phyloP scores from a whole-genome alignment of 2,113 vertebrate species.

The Hydrochoerus hydrochaeris region DNA sequence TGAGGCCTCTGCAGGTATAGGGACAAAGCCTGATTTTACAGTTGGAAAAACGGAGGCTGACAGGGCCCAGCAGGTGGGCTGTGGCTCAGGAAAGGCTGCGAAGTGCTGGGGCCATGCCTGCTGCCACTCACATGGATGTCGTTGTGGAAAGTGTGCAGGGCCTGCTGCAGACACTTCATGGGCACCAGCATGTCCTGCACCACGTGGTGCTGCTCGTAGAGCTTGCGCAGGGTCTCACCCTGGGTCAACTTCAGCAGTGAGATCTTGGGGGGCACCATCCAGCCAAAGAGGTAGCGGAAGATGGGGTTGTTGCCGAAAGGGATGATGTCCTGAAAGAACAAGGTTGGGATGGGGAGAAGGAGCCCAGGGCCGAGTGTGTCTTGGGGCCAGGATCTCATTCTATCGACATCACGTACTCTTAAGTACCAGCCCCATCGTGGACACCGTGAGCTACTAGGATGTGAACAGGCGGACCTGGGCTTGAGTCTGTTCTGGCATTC shows the following conservation, averaged over 20 bases:
- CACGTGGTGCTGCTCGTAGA: slow-evolving; percentile 98
- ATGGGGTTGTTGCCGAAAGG: slow-evolving; percentile 96
- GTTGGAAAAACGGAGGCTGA: accelerated
- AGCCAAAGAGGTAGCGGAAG: slow-evolving; percentile 97
- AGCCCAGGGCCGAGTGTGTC: not conserved
- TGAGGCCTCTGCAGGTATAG: not conserved
- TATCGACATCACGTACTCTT: accelerated
- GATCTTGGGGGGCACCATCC: slow-evolving; percentile 99
- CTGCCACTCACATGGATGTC: slow-evolving; percentile 91
- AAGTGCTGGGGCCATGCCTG: not conserved
- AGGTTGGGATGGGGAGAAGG: not conserved
- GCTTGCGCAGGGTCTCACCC: slow-evolving; percentile 95
- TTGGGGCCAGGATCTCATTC: not conserved
- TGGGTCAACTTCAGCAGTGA: slow-evolving; percentile 97
- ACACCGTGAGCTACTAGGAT: not conserved
- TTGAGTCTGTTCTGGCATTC: not conserved
- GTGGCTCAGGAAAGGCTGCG: not conserved
- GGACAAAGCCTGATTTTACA: not conserved
- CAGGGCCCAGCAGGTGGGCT: not conserved
- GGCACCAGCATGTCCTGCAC: slow-evolving; percentile 99
- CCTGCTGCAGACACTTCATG: slow-evolving; percentile 91
- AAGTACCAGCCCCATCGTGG: accelerated
- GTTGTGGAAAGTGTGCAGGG: slow-evolving; percentile 92
- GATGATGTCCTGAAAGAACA: slow-evolving; percentile 95
- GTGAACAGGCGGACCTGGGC: not conserved